Evolutionary conservation across 1,140 invertebrate species (phyloP), one percentile per base, ranked within the genome.

Genomic region (Ephestia elutella): DNA sequence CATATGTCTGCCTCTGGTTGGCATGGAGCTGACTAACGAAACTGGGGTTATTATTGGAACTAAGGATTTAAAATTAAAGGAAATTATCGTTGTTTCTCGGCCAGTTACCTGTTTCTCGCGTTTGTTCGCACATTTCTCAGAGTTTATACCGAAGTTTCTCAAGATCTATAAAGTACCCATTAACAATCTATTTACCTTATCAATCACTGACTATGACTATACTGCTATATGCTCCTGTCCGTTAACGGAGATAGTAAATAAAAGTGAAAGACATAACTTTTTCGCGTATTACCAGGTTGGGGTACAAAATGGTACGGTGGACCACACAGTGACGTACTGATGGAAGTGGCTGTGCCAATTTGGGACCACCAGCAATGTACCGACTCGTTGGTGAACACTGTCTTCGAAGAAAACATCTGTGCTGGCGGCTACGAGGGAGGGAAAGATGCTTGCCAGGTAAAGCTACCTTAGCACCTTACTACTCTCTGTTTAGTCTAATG

Each of bases 361-460:
- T 97, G 96, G 96, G 90, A 92, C 0, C 93, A 93, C 30, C 70
- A 92, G 8, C 89, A 90, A 38, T 96, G 96, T 67, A 82, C 90
- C 1, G 74, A 86, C 2, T 90, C 92, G 11, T 94, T 94, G 73
- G 89, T 90, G 9, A 80, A 85, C 10, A 75, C 71, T 0, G 62
- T 85, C 3, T 84, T 92, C 10, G 89, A 93, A 0, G 93, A 92
- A 20, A 90, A 90, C 5, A 59, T 96, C 17, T 96, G 95, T 68
- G 95, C 95, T 13, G 95, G 93, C 38, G 91, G 86, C 2, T 91
- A 90, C 21, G 89, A 93, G 30, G 94, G 94, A 2, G 93, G 93
- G 9, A 92, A 92, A 65, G 95, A 96, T 76, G 92, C 95, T 21
- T 96, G 95, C 81, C 93, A 95, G 90, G 95, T 94, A 86, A 17